These are phyloP conservation scores for Gonocerus acuteangulatus DNA, from an alignment of 2,888 invertebrate genomes.

Conservation along the genomic window DNA sequence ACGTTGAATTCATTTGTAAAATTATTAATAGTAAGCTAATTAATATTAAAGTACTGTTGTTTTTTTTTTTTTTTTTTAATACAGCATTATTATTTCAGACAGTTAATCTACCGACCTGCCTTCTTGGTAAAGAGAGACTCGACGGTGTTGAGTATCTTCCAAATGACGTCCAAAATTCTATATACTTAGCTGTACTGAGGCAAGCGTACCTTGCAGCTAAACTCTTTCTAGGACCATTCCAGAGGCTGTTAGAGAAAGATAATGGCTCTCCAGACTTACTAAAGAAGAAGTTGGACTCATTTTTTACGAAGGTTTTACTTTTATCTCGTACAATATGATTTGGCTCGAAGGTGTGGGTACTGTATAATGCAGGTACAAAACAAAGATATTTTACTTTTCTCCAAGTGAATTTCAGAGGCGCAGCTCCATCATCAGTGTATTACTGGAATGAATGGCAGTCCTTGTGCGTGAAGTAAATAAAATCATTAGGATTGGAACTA, in stretches of 20 bases:
- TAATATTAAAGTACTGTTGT: too few species aligned
- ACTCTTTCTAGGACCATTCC: constrained; percentile 73
- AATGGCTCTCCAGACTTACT: constrained; percentile 50
- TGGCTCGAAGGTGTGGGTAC: constrained; percentile 47
- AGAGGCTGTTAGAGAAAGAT: constrained; percentile 48
- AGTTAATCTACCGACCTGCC: constrained; percentile 18
- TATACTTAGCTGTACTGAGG: constrained; percentile 60
- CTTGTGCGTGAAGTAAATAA: too few species aligned
- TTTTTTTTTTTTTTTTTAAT: constrained; percentile 87
- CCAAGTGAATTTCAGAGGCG: constrained; percentile 55
- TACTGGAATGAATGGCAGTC: too few species aligned
- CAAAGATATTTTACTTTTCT: constrained; percentile 69
- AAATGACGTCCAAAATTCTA: constrained; percentile 71
- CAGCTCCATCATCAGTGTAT: not conserved
- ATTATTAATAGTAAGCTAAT: too few species aligned
- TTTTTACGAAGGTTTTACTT: constrained; percentile 50
- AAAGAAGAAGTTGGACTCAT: constrained; percentile 64
- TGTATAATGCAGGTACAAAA: constrained; percentile 52
- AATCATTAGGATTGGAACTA: too few species aligned
- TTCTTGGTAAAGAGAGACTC: constrained; percentile 36
- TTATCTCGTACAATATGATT: constrained; percentile 50
- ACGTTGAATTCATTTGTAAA: too few species aligned
- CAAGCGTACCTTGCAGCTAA: constrained; percentile 80
- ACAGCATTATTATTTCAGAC: constrained; percentile 53
- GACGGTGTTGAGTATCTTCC: constrained; percentile 65